Evolutionary conservation across 2,888 invertebrate genomes (phyloP).

Genomic region (Gasteruption jaculator): DNA sequence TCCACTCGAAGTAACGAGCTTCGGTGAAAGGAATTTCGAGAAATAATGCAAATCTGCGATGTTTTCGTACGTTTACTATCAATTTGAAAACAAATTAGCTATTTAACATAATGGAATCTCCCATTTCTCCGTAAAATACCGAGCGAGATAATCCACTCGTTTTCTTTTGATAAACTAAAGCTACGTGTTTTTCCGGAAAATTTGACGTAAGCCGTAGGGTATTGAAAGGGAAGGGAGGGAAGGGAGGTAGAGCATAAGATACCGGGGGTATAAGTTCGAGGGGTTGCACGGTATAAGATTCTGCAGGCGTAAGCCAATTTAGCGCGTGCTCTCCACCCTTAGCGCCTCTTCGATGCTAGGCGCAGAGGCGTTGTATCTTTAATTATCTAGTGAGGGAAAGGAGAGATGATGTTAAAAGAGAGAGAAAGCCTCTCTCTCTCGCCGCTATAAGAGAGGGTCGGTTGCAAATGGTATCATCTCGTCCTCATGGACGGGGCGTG

Average conservation of each 20-base stretch:
- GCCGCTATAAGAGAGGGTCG: constrained; percentile 23
- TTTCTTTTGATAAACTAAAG: neutral
- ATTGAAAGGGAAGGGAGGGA: constrained; percentile 8
- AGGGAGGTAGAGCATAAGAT: constrained; percentile 1
- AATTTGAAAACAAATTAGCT: too few species aligned
- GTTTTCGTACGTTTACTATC: too few species aligned
- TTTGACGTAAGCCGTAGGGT: constrained; percentile 17
- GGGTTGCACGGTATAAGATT: constrained; percentile 28
- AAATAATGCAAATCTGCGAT: too few species aligned
- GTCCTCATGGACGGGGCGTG: constrained; percentile 42
- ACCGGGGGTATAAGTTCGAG: constrained; percentile 12
- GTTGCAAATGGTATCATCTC: constrained; percentile 39
- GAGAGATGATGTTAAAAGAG: constrained; percentile 12
- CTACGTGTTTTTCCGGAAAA: constrained; percentile 23
- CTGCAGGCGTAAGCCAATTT: constrained; percentile 43
- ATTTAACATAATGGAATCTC: too few species aligned
- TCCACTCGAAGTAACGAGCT: too few species aligned
- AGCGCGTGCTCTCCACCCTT: constrained; percentile 18
- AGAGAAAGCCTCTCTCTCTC: too few species aligned
- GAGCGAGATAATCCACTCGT: neutral
- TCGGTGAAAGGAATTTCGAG: too few species aligned
- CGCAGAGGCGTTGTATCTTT: constrained; percentile 43
- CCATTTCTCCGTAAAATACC: too few species aligned
- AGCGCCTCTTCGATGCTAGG: constrained; percentile 15
- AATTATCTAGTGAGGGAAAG: constrained; percentile 37